Base-by-base conservation (phyloP, 2,888 invertebrate genomes). In the Acholoe squamosa region DNA sequence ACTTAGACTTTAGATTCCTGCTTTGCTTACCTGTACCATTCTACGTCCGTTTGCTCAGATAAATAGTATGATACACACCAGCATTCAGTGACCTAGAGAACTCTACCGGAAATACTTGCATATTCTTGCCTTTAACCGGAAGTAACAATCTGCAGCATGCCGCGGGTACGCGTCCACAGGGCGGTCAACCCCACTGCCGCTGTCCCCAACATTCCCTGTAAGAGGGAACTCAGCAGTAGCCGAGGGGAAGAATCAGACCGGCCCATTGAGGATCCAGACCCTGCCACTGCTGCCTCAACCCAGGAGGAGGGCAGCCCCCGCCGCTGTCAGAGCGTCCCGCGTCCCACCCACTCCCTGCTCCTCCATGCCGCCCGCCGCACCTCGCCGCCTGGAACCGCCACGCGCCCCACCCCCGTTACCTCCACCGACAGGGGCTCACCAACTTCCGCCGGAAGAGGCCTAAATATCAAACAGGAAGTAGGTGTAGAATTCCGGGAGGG, bases 291-390 rank as follows among this genome's bases (percentile, higher is more conserved):
- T 43, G 43, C 43, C 43, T 10, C 43, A 3, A 43, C 43, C 43
- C 43, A 43, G 43, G 43, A 43, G 43, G 43, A 43, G 5, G n/a
- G n/a, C n/a, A 43, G 43, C 43, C 43, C 43, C 10, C 3, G 5
- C 43, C 43, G 43, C 61, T 19, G 5, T 14, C n/a, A 25, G 61
- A 25, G 16, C n/a, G 76, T 28, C 5, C 61, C 76, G 25, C 31
- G 76, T 31, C 76, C 25, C 76, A 76, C 31, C n/a, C 76, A 31
- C 76, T 76, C 76, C 43, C 76, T 76, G 28, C 76, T 76, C 76
- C 28, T 61, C 61, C 61, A 61, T 19, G 61, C 22, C n/a, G 19
- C 61, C 61, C 61, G 61, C 61, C 61, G 61, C 61, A 61, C 61
- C 19, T 61, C 61, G 31, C 76, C 76, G 25, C 28, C 76, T 16